Base-by-base conservation (phyloP, 2,113 vertebrate species). In the Rutilus rutilus region DNA sequence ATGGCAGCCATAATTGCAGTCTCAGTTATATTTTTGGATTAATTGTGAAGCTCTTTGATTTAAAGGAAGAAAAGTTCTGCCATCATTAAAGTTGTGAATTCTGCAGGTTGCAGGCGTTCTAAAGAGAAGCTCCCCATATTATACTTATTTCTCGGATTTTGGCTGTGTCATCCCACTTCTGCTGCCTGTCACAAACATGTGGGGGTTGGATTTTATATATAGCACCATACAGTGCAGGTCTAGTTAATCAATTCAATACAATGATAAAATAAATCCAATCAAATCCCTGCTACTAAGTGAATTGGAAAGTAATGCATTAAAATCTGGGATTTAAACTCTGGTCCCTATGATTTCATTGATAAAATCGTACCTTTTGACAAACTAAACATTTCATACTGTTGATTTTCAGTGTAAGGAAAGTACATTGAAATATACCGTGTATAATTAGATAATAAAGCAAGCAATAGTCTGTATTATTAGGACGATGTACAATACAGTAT, bases 191-290 rank as follows among this genome's bases (percentile, higher is more conserved):
- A n/a, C 71, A 75, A 75, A 75, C 23, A 15, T 47, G 71, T 75
- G 42, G 6, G 12, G 23, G 42, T 47, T 75, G 42, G 71, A 14
- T 75, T 45, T 74, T 33, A 78, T 78, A 54, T 21, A 57, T 78
- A 78, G 50, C 54, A 6, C 33, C 33, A 59, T 42, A 60, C 33
- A 60, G 27, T 57, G 17, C 54, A 25, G 27, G 77, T 42, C 54
- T n/a, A 42, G 30, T 79, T 39, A 42, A 79, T 79, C 52, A n/a
- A 11, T 36, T 60, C 54, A 60, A 21, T 59, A 39, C 50, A 59
- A 39, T 79, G 14, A 60, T 62, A 42, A 42, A 79, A 79, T 62
- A 60, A 42, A 79, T 79, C 54, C 21, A 42, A 60, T 79, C 77
- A n/a, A 39, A 79, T 19, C 54, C 21, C 54, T n/a, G 57, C 57